A percentile compares a stretch with the other conserved stretches of the same genome.
Conservation (phyloP, 1,140 invertebrate genomes). For the Trichonephila clavata region DNA sequence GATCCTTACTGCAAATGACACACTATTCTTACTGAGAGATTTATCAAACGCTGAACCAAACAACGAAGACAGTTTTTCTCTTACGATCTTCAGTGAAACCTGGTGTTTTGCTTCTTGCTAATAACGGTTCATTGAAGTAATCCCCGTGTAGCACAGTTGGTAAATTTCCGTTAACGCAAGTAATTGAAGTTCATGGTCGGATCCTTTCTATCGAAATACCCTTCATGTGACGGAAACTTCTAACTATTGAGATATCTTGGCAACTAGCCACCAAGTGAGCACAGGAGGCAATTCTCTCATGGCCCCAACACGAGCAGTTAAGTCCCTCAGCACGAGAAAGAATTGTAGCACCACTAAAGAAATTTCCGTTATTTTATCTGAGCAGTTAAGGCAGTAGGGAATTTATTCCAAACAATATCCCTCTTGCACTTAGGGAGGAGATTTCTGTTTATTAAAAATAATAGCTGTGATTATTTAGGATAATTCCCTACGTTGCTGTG, state of each 20-base stretch:
- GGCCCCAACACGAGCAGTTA: background rate
- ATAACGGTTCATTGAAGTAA: background rate
- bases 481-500: background rate
- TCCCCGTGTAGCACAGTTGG: background rate
- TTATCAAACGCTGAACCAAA: background rate
- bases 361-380: background rate
- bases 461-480: background rate
- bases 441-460: background rate
- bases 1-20: too few relatives aligned
- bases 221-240: constrained; percentile 1
- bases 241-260: constrained; percentile 27
- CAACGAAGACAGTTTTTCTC: background rate
- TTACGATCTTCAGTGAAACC: background rate
- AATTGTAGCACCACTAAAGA: constrained; percentile 10
- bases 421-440: background rate
- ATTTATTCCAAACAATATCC: background rate
- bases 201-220: background rate
- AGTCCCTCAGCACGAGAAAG: background rate
- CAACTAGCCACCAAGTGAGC: background rate
- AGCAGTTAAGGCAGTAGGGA: background rate
- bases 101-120: background rate
- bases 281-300: constrained; percentile 25
- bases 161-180: constrained; percentile 20
- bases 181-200: constrained; percentile 4
- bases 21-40: too few relatives aligned